Percentiles rank a stretch among this genome's conserved stretches.
Evolutionary conservation across 2,888 invertebrate species (phyloP).

Genomic region (Caenorhabditis macrosperma): DNA sequence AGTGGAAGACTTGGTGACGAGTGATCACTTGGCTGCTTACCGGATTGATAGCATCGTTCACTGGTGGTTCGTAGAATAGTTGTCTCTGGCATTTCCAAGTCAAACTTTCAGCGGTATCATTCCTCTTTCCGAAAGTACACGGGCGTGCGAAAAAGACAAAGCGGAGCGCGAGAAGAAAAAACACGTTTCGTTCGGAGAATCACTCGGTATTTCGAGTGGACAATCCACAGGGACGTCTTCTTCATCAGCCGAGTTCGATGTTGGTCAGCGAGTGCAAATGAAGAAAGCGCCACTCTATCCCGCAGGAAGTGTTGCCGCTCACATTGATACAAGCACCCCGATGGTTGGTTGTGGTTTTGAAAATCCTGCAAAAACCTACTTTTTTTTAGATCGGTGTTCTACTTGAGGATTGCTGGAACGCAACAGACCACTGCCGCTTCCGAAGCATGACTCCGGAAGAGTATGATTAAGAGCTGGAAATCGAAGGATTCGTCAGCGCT

Average conservation of each 20-base stretch:
- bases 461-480: slow-evolving; percentile 61
- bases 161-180: slow-evolving; percentile 87
- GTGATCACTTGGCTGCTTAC: slow-evolving; percentile 94
- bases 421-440: slow-evolving; percentile 93
- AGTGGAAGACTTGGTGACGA: slow-evolving; percentile 88
- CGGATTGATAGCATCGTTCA: slow-evolving; percentile 92
- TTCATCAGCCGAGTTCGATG: slow-evolving; percentile 1
- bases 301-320: slow-evolving; percentile 93
- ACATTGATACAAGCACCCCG: slow-evolving; percentile 88
- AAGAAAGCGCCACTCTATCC: slow-evolving; percentile 94
- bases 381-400: slow-evolving; percentile 86
- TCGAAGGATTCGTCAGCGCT: slow-evolving; percentile 86
- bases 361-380: too few species aligned
- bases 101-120: slow-evolving; percentile 88
- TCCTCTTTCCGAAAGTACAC: slow-evolving; percentile 93
- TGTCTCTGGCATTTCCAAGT: neutral
- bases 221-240: neutral
- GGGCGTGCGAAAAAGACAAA: slow-evolving; percentile 94
- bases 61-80: slow-evolving; percentile 94
- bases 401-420: slow-evolving; percentile 95
- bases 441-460: slow-evolving; percentile 70
- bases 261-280: slow-evolving; percentile 62
- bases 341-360: slow-evolving; percentile 65
- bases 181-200: slow-evolving; percentile 83
- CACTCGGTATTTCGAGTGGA: neutral